Conservation (phyloP, 2,113 vertebrate species). For the Myotis davidii region DNA sequence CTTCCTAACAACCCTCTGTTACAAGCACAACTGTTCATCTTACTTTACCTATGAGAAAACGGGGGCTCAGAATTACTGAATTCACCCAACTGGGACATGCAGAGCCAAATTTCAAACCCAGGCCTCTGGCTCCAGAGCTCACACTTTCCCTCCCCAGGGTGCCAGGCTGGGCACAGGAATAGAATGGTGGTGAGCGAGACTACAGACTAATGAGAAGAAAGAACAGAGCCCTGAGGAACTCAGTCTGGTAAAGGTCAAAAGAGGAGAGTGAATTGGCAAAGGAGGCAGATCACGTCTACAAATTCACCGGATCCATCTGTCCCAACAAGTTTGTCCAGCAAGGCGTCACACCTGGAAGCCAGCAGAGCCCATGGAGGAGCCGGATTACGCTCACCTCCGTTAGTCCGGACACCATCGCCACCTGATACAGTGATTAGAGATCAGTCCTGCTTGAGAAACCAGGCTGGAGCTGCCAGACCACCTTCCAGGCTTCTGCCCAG, state of each 20-base stretch:
- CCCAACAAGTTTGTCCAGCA: background rate
- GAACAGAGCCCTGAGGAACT: background rate
- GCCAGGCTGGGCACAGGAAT: background rate
- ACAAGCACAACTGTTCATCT: background rate
- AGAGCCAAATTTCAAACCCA: background rate
- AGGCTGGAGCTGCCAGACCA: background rate
- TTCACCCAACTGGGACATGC: background rate
- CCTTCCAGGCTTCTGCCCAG: conserved; percentile 40
- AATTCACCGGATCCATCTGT: background rate
- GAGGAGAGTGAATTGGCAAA: background rate
- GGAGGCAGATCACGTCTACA: background rate
- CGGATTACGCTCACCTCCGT: background rate
- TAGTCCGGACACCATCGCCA: background rate
- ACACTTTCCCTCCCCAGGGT: background rate
- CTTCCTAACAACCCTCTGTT: background rate
- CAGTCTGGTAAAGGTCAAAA: background rate
- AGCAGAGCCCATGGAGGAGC: background rate
- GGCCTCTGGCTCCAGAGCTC: background rate
- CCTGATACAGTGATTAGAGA: background rate
- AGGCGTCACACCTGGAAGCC: background rate
- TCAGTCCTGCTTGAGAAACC: conserved; percentile 4
- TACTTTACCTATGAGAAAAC: background rate
- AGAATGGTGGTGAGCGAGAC: background rate
- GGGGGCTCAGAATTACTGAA: background rate
- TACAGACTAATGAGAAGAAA: background rate